Evolutionary conservation across 2,113 vertebrate species (phyloP), one percentile per base, ranked within the genome.

Genomic region (Aspidoscelis tigris): DNA sequence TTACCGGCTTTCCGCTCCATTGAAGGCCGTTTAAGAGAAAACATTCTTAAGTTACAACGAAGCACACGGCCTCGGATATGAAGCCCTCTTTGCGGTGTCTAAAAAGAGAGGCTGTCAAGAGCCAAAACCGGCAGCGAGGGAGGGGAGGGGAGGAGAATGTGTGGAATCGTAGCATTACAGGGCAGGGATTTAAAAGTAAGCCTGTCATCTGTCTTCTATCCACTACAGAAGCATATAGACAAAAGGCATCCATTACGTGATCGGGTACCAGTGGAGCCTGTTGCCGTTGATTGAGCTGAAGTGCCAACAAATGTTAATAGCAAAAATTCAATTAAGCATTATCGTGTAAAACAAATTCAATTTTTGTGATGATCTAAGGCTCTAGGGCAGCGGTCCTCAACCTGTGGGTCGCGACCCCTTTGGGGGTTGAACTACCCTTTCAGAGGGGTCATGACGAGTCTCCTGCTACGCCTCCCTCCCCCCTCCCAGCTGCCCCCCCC

Each of bases 251-350:
- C 78, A 81, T 44, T 70, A 83, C 43, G 80, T 18, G 73, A 58
- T 0, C 2, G 55, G 64, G 55, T 78, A 87, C 84, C 7, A 26
- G 47, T 3, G 77, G 44, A 5, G 0, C 0, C 18, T 75, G 41
- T 73, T 84, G 71, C 72, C 81, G 74, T 86, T 86, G 81, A 33
- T 47, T 85, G 24, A 79, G 61, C 41, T 65, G 55, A 80, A 41
- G 43, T 76, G 80, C 83, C 88, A 84, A 89, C 86, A 91, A 91
- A 87, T 80, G 80, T 44, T 87, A 81, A 69, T 74, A 43, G 65
- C 64, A 7, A 83, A 80, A 3, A 0, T 0, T 4, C 73, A 26
- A 26, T 87, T 88, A 87, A 71, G 3, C 80, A 78, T 84, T 83
- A 88, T 70, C 53, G n/a, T 68, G 2, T 12, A 41, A 71, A 88